These are phyloP conservation scores for Loris lydekkerianus DNA, from an alignment of 2,797 vertebrate species.

Conservation along the genomic window DNA sequence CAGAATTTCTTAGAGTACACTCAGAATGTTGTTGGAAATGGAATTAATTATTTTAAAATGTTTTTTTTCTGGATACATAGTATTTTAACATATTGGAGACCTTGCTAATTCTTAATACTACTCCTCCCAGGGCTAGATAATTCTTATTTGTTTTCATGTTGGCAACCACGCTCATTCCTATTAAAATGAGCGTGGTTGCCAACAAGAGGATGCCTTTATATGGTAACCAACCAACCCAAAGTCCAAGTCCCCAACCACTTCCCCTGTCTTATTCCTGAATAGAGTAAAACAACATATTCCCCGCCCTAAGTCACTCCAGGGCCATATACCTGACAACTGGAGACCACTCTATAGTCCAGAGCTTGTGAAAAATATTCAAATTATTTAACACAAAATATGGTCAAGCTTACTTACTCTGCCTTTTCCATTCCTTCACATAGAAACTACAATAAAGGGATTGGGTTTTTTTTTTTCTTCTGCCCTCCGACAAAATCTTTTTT, in stretches of 20 bases:
- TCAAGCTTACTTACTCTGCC: neutral
- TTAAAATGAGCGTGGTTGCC: neutral
- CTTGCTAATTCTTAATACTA: neutral
- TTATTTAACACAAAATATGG: neutral
- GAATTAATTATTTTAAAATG: neutral
- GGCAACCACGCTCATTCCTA: too few relatives aligned
- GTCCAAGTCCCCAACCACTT: neutral
- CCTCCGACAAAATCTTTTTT: neutral
- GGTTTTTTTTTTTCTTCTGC: neutral
- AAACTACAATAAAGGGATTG: neutral
- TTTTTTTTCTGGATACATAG: neutral
- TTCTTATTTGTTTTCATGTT: too few relatives aligned
- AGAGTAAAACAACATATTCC: neutral
- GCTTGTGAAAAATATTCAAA: neutral
- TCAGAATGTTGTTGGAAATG: neutral
- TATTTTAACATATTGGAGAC: neutral
- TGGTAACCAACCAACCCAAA: neutral
- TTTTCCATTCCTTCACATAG: neutral
- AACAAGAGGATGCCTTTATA: neutral
- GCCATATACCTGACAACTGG: neutral
- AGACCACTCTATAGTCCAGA: neutral
- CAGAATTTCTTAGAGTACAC: too few relatives aligned
- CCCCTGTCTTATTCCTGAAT: neutral
- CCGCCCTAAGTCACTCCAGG: neutral
- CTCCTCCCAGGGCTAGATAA: neutral